Evolutionary conservation across 2,797 vertebrate species (phyloP), one percentile per base, ranked within the genome.

Genomic region (Crenichthys baileyi): DNA sequence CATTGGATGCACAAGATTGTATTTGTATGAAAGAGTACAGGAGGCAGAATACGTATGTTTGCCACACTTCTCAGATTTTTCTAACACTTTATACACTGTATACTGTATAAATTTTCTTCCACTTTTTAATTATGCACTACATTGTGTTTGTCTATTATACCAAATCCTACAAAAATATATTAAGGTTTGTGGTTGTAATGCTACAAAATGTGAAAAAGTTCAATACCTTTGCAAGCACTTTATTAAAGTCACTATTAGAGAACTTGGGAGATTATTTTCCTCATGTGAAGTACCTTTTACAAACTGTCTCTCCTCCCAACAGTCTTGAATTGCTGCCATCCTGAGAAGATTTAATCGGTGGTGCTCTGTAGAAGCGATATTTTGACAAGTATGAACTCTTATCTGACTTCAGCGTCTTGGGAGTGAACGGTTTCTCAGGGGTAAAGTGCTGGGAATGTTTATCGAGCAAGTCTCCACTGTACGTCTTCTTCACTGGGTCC

Each of bases 311-410:
- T 72, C 41, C 84, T 1, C 68, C 85, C 73, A 73, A 90, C 22
- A 79, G 9, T 67, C 60, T 79, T 29, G 91, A 90, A 48, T 36
- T 24, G 20, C n/a, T 76, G 51, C 65, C 39, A 22, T 90, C 91
- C 60, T 89, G 85, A 85, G 83, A 89, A 29, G 41, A 84, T 90
- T 88, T 97, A 76, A 86, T 95, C 85, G 22, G 93, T 44, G 97
- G 96, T 67, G 96, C 95, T 72, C 94, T 97, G 85, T 99, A 99
- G 87, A 96, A 99, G 44, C 97, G 96, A 86, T 97, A 99, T 24
- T 95, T 93, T 31, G 95, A 94, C 80, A 99, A 91, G 79, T 93
- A 95, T 15, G 98, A 97, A 87, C 96, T 96, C 73, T 95, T 96
- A 70, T 96, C 95, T 16, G 97, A 97, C 88, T 96, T 96, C 78